phyloP scores from a whole-genome alignment of 2,888 invertebrate species.

The Heliconius sara region DNA sequence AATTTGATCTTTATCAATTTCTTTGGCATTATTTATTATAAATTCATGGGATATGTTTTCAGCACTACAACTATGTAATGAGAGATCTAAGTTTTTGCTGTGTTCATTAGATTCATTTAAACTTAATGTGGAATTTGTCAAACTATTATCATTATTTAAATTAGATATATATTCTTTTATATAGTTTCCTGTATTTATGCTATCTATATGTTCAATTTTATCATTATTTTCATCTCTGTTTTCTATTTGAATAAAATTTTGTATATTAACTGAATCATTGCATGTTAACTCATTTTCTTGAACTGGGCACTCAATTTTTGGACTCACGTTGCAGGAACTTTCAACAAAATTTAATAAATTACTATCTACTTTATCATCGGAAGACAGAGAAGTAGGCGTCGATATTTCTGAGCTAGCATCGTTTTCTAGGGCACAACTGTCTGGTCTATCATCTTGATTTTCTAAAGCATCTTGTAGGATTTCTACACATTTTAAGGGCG shows the following conservation, averaged over 20 bases:
- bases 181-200: slow-evolving; percentile 31
- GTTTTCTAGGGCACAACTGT: slow-evolving; percentile 46
- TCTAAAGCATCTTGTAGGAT: not conserved
- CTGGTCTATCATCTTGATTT: not conserved
- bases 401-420: slow-evolving; percentile 52
- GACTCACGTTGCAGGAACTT: slow-evolving; percentile 14
- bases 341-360: slow-evolving; percentile 25
- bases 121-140: slow-evolving; percentile 68
- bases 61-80: slow-evolving; percentile 66
- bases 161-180: slow-evolving; percentile 28
- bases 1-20: slow-evolving; percentile 66
- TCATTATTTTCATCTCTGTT: not conserved
- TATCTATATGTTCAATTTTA: slow-evolving; percentile 25
- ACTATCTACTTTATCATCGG: slow-evolving; percentile 49
- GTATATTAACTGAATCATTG: not conserved
- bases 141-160: slow-evolving; percentile 49
- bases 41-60: slow-evolving; percentile 65
- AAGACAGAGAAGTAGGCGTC: slow-evolving; percentile 54
- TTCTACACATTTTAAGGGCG: slow-evolving; percentile 52
- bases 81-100: slow-evolving; percentile 53
- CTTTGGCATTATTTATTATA: slow-evolving; percentile 51
- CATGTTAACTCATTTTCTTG: not conserved
- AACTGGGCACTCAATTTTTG: not conserved
- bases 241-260: not conserved
- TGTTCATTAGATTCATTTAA: slow-evolving; percentile 57